Base-by-base conservation (phyloP, 2,113 vertebrate genomes). In the Phylloscopus whistleri region DNA sequence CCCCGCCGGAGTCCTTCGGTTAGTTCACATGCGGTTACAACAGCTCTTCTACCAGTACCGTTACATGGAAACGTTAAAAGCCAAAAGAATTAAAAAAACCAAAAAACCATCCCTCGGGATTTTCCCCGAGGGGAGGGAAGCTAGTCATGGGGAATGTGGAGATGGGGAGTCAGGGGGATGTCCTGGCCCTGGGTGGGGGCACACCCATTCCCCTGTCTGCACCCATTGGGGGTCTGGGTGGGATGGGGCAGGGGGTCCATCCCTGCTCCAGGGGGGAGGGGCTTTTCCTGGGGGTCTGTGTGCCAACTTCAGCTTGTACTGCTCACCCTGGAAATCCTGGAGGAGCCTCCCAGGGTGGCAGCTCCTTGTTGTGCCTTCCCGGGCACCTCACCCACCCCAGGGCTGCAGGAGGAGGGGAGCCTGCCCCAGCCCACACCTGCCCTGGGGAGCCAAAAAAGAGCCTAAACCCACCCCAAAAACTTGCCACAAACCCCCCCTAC, bases 1-100 rank as follows among this genome's bases (percentile, higher is more conserved):
- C 93, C 35, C 14, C 62, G 89, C 28, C 2, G 0, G 77, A 73
- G 59, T 19, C 89, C 55, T 5, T 60, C 51, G 35, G 97, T 98
- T 96, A 93, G 92, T 95, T 95, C 92, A 91, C 96, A 97, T 95
- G 97, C 96, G 78, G 27, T 96, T 96, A 94, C 95, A 96, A 87
- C 94, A 92, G 82, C 90, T 91, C 90, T 64, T 60, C 84, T 92
- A 68, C 77, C 75, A 21, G 93, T 89, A 95, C 91, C 30, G 14
- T 93, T 70, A 95, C 30, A 69, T 49, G 2, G 26, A 89, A 64
- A 90, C 1, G 31, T 95, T 96, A 97, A 95, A 95, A 96, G 94
- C 79, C 5, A 19, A 44, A 75, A 51, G 55, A 70, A 46, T 28
- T 35, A 58, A 55, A 62, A 39, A 64, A 52, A 16, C 24, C 24